Conservation (phyloP, 35 echinoderm and acorn worm genomes). For the Stichopus chloronotus region DNA sequence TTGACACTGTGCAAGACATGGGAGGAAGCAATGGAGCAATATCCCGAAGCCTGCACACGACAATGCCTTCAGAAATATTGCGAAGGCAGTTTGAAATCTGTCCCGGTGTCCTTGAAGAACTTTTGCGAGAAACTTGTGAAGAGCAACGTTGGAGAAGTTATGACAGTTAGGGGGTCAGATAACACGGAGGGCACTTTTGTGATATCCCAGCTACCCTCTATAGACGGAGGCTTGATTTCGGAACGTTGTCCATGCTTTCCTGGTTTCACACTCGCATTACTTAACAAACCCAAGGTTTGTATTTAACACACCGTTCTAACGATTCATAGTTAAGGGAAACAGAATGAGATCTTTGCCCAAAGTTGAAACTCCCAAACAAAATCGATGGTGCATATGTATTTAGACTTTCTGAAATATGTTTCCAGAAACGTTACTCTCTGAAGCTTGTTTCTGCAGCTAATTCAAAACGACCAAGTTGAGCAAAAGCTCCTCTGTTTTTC, state of each 20-base stretch:
- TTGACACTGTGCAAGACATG: neutral
- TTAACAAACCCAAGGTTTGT: neutral
- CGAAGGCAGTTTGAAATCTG: neutral
- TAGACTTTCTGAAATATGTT: too few relatives aligned
- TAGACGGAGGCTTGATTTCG: neutral
- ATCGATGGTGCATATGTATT: too few relatives aligned
- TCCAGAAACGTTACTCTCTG: too few relatives aligned
- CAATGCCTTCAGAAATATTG: neutral
- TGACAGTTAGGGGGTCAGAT: neutral
- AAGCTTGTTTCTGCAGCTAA: too few relatives aligned
- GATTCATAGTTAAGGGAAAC: too few relatives aligned
- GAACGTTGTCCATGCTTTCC: neutral
- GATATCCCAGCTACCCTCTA: neutral
- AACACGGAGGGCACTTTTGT: neutral
- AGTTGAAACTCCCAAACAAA: too few relatives aligned
- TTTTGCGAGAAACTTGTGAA: neutral
- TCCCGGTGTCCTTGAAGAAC: neutral
- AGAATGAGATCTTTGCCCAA: too few relatives aligned
- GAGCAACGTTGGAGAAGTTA: neutral
- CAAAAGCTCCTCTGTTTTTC: too few relatives aligned
- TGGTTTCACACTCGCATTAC: neutral
- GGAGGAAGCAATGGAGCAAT: neutral
- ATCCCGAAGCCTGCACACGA: neutral
- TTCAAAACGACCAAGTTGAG: too few relatives aligned
- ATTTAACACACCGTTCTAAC: too few relatives aligned